Conservation (phyloP, 2,113 vertebrate species). For the Megaleporinus macrocephalus region DNA sequence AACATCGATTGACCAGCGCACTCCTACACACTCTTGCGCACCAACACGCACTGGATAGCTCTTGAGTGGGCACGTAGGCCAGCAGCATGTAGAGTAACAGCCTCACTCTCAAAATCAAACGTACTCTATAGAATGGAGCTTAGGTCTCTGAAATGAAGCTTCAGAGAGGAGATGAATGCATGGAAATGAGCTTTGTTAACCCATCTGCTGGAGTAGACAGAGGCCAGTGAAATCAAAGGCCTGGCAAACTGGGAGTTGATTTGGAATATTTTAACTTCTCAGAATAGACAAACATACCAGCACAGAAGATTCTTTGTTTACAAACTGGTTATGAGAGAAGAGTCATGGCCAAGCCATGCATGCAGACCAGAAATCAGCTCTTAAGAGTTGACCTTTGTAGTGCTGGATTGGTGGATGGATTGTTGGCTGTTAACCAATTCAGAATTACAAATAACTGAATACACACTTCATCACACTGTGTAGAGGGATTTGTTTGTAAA, state of each 20-base stretch:
- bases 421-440: too few relatives aligned
- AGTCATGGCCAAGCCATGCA: too few relatives aligned
- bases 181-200: neutral
- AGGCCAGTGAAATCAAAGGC: neutral
- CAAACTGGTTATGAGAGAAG: too few relatives aligned
- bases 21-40: slow-evolving; percentile 33
- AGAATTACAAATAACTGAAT: too few relatives aligned
- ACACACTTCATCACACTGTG: too few relatives aligned
- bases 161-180: neutral
- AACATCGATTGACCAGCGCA: slow-evolving; percentile 41
- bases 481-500: too few relatives aligned
- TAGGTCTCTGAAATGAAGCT: neutral
- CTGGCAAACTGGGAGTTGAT: neutral
- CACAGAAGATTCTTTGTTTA: neutral
- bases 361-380: too few relatives aligned
- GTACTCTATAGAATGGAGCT: slow-evolving; percentile 11
- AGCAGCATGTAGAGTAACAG: neutral
- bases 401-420: too few relatives aligned
- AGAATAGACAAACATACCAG: neutral
- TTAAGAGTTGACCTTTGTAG: too few relatives aligned
- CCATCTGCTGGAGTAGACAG: neutral
- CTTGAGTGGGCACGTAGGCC: slow-evolving; percentile 15
- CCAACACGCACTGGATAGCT: slow-evolving; percentile 22
- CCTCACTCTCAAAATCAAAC: neutral
- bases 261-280: too few relatives aligned